These are phyloP conservation scores for Festucalex cinctus DNA, from an alignment of 2,113 vertebrate species.

Conservation along the genomic window DNA sequence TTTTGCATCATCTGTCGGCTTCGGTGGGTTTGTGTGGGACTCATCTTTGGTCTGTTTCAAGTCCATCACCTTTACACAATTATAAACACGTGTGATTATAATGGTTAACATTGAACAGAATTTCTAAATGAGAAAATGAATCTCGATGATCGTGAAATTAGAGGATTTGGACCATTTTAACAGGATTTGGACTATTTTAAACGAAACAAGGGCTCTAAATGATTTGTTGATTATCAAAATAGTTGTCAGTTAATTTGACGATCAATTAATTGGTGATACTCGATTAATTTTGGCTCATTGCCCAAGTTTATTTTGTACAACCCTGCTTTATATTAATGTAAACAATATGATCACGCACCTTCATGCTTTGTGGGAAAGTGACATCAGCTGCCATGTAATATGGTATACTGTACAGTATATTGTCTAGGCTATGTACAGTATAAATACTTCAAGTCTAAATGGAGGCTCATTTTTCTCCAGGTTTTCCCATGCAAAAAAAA, in stretches of 20 bases:
- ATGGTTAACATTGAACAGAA: background rate
- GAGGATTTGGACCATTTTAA: too few species aligned
- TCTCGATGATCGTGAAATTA: background rate
- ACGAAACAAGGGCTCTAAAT: too few species aligned
- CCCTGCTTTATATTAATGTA: background rate
- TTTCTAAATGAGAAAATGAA: background rate
- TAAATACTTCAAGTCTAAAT: background rate
- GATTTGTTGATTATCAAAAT: too few species aligned
- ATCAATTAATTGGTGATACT: too few species aligned
- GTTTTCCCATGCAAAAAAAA: constrained; percentile 3
- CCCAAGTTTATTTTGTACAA: background rate
- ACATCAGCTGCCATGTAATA: background rate
- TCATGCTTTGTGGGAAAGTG: background rate
- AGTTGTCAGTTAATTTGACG: too few species aligned
- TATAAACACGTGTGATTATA: constrained; percentile 17
- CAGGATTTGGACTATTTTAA: too few species aligned
- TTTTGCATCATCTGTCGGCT: constrained; percentile 14
- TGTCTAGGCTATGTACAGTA: background rate
- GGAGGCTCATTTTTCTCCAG: background rate
- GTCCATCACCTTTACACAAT: constrained; percentile 72
- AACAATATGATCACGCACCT: background rate
- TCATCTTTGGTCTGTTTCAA: constrained; percentile 67
- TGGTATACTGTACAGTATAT: background rate
- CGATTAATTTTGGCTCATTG: too few species aligned
- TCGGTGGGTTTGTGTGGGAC: constrained; percentile 44